Evolutionary conservation across 2,113 vertebrate species (phyloP).

Genomic region (Macheiramphus alcinus): DNA sequence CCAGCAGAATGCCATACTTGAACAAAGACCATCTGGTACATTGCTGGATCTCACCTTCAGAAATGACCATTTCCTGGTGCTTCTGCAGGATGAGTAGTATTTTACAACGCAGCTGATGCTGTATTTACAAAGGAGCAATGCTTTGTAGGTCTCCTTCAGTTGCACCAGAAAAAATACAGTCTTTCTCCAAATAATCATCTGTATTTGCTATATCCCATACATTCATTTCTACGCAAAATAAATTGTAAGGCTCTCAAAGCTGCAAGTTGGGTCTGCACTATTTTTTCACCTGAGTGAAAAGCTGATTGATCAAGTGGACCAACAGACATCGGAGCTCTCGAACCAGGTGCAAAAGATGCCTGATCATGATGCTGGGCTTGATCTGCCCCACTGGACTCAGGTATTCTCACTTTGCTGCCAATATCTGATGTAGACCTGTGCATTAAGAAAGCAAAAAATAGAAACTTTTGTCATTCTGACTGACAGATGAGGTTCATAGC

Average conservation of each 20-base stretch:
- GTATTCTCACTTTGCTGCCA: slow-evolving; percentile 85
- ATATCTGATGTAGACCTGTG: slow-evolving; percentile 92
- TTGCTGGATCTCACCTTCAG: background rate
- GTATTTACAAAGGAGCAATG: background rate
- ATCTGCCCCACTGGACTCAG: slow-evolving; percentile 81
- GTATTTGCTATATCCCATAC: background rate
- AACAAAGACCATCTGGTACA: background rate
- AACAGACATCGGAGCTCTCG: slow-evolving; percentile 81
- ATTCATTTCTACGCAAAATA: background rate
- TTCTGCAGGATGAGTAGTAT: background rate
- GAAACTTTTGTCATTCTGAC: background rate
- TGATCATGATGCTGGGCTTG: slow-evolving; percentile 79
- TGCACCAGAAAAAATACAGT: background rate
- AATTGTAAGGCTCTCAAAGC: background rate
- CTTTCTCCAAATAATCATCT: background rate
- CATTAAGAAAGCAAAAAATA: background rate
- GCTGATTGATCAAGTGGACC: slow-evolving; percentile 84
- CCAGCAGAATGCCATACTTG: background rate
- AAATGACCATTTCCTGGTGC: background rate
- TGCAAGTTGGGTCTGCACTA: background rate
- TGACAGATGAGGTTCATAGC: background rate
- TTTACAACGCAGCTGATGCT: background rate
- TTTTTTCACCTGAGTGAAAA: slow-evolving; percentile 89
- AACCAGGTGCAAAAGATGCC: slow-evolving; percentile 78
- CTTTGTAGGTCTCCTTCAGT: background rate